Base-by-base conservation (phyloP, 2,113 vertebrate species). In the Saccopteryx leptura region DNA sequence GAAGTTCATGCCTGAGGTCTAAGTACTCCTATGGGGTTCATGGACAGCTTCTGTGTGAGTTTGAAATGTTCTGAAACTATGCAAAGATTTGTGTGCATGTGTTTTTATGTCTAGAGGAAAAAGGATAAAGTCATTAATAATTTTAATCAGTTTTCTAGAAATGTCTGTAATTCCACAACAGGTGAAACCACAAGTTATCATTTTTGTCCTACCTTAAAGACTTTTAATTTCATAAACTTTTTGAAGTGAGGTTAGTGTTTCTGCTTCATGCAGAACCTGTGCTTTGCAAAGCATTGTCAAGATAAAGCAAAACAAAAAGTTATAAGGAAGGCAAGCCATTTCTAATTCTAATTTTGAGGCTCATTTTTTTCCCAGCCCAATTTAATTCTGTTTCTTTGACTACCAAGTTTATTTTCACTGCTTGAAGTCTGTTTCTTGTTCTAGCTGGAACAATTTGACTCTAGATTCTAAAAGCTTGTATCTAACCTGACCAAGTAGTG, bases 251-350 rank as follows among this genome's bases (percentile, higher is more conserved):
- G 9, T 69, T 63, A 88, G 39, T 61, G 10, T 76, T 54, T 82
- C 46, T 76, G 2, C 13, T 9, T 7, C 12, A 60, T 60, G 5
- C 24, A 76, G 18, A 92, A 7, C 12, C 72, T 69, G n/a, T 65
- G 7, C 17, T 74, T 81, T 50, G 31, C 5, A 87, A 82, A 26
- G 7, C 7, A 54, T 68, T 56, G 19, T 76, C 12, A 63, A 94
- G 19, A 88, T 78, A 88, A 91, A 83, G n/a, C n/a, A 76, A 96
- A 83, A 24, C 24, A 61, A 72, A 14, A 56, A 63, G 9, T 85
- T 80, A 56, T 58, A 78, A 81, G n/a, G 15, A 54, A 31, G 7
- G 39, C 4, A 33, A 12, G 13, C 28, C 60, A 26, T 48, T 24
- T 48, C 61, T 46, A 54, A 63, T 88, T 88, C 39, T 52, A 39